Evolutionary conservation across 2,888 invertebrate species (phyloP).

Genomic region (Xanthorhoe designata): DNA sequence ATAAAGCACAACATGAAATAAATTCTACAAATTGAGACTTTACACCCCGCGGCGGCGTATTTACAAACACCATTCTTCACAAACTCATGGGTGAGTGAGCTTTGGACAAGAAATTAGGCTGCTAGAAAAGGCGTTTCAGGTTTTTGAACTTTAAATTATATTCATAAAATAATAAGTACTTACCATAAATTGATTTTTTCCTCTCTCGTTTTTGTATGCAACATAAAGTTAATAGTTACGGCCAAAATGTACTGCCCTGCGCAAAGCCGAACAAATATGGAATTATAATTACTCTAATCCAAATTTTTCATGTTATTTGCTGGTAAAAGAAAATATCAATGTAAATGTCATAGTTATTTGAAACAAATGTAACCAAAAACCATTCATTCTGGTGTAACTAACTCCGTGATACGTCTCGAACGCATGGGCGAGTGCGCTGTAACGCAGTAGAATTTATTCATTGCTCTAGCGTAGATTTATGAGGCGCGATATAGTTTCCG

Average conservation of each 20-base stretch:
- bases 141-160: not conserved
- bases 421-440: constrained; percentile 37
- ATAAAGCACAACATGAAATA: constrained; percentile 41
- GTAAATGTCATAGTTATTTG: not conserved
- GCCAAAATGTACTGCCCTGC: constrained; percentile 11
- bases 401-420: constrained; percentile 20
- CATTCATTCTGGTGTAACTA: constrained; percentile 16
- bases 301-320: not conserved
- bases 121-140: constrained; percentile 16
- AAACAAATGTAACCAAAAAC: not conserved
- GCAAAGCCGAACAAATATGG: not conserved
- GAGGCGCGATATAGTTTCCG: constrained; percentile 58
- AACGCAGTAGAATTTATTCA: constrained; percentile 56
- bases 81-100: constrained; percentile 35
- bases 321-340: not conserved
- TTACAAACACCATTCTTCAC: constrained; percentile 52
- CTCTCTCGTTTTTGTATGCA: not conserved
- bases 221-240: constrained; percentile 1
- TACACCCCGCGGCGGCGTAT: constrained; percentile 52
- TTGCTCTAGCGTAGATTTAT: constrained; percentile 55
- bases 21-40: constrained; percentile 54
- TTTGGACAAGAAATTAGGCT: constrained; percentile 15
- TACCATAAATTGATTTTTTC: not conserved
- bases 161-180: not conserved
- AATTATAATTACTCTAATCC: not conserved